These are phyloP conservation scores for Cardinalis cardinalis DNA, from an alignment of 2,113 vertebrate species.

Conservation along the genomic window DNA sequence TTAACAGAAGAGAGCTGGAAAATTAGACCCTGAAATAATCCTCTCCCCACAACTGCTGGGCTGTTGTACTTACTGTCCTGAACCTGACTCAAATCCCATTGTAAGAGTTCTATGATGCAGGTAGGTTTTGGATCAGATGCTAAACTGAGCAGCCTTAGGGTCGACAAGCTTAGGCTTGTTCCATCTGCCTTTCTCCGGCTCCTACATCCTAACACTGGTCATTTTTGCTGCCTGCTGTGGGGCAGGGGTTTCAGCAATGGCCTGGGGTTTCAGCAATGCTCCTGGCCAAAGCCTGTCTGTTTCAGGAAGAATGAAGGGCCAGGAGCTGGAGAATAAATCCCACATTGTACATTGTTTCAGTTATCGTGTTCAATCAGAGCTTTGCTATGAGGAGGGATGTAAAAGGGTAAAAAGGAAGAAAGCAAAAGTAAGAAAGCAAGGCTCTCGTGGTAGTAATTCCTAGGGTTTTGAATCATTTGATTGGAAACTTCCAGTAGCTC, in stretches of 20 bases:
- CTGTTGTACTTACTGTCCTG: background rate
- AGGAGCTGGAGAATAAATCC: background rate
- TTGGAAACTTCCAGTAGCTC: background rate
- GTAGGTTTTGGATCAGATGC: background rate
- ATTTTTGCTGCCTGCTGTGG: background rate
- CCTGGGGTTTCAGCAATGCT: background rate
- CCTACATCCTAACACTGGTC: background rate
- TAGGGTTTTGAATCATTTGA: background rate
- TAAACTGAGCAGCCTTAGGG: background rate
- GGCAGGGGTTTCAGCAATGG: too few relatives aligned
- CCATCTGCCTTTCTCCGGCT: background rate
- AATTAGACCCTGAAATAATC: background rate
- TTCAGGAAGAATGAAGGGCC: background rate
- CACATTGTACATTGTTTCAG: background rate
- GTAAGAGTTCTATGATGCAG: background rate
- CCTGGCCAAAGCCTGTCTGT: background rate
- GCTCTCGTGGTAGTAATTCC: background rate
- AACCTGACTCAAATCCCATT: background rate
- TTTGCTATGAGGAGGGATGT: background rate
- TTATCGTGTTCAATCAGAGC: rapidly evolving
- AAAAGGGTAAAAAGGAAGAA: background rate
- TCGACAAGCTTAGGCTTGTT: background rate
- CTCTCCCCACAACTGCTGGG: background rate
- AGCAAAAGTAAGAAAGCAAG: background rate
- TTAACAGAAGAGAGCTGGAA: background rate